These are phyloP conservation scores for Caenorhabditis sinica DNA, from an alignment of 2,888 invertebrate species.

Conservation along the genomic window DNA sequence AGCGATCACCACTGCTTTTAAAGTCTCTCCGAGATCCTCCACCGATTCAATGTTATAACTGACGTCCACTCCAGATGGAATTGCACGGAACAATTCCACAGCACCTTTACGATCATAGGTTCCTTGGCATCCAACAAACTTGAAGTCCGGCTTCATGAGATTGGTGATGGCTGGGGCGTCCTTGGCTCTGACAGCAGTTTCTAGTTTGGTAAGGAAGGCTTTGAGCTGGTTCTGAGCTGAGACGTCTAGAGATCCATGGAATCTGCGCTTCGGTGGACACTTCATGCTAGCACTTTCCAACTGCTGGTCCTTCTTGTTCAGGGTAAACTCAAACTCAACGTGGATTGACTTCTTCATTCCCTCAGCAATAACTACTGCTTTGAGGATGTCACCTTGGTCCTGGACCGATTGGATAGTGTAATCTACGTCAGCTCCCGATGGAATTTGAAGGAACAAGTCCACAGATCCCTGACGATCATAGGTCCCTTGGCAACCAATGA, in stretches of 20 bases:
- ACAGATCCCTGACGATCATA: background rate
- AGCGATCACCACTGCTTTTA: background rate
- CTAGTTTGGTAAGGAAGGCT: background rate
- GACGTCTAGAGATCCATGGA: no score
- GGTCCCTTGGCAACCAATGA: slow-evolving; percentile 2
- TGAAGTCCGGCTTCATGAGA: background rate
- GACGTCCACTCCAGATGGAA: background rate
- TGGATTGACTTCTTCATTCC: no score
- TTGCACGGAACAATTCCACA: background rate
- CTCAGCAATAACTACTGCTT: background rate
- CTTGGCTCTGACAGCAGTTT: background rate
- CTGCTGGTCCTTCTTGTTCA: slow-evolving; percentile 14
- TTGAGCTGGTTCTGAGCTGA: background rate
- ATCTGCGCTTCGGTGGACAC: background rate
- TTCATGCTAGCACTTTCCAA: slow-evolving; percentile 8
- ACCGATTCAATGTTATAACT: background rate
- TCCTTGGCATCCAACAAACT: background rate
- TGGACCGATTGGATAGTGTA: background rate
- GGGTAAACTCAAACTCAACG: background rate
- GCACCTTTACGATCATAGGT: background rate
- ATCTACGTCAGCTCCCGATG: background rate
- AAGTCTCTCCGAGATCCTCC: background rate
- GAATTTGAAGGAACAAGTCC: background rate
- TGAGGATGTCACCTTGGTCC: background rate
- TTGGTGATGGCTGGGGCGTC: background rate